phyloP scores from a whole-genome alignment of 2,113 vertebrate genomes.

The Poecile atricapillus region DNA sequence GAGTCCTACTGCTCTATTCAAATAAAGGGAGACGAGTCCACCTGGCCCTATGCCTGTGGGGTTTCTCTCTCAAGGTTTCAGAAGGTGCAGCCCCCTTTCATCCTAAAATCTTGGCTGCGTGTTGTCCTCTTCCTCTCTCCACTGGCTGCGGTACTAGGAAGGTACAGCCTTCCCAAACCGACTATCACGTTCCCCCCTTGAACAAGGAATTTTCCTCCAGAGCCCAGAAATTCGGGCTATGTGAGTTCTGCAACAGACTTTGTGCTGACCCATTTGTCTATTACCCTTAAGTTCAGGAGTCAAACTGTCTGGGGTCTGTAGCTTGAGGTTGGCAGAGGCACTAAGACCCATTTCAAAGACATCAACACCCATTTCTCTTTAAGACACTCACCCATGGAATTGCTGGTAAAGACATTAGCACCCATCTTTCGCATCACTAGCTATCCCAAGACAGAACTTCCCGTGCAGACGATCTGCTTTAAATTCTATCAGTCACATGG shows the following conservation, averaged over 20 bases:
- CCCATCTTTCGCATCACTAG: not conserved
- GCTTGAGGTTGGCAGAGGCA: not conserved
- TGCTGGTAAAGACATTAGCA: not conserved
- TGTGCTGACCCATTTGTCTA: not conserved
- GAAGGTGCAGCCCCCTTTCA: not conserved
- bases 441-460: not conserved
- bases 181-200: no score
- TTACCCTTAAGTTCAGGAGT: not conserved
- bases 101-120: rapidly evolving
- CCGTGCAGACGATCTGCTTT: not conserved
- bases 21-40: not conserved
- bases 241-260: not conserved
- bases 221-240: not conserved
- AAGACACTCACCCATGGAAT: not conserved
- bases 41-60: rapidly evolving
- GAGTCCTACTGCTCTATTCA: rapidly evolving
- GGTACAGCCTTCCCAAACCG: not conserved
- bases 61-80: not conserved
- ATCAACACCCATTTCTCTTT: not conserved
- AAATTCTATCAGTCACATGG: not conserved
- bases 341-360: not conserved
- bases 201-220: not conserved
- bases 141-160: not conserved
- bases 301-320: not conserved
- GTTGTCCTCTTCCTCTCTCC: not conserved